Evolutionary conservation across 2,888 invertebrate species (phyloP).

Genomic region (Malthinus flaveolus): DNA sequence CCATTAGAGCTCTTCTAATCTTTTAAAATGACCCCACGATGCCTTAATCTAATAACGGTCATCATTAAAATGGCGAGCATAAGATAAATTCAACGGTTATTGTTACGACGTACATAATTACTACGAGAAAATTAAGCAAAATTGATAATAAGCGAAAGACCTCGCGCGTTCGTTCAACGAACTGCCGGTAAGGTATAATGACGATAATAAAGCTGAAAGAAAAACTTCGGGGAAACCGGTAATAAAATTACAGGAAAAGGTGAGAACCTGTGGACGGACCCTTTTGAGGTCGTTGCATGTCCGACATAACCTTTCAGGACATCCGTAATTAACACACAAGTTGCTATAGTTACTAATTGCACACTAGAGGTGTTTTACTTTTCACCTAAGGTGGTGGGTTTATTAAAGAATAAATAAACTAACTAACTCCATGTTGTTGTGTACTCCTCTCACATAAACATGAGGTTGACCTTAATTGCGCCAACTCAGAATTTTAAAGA

Average conservation of each 20-base stretch:
- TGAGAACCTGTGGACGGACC: slow-evolving; percentile 38
- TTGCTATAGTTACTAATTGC: slow-evolving; percentile 45
- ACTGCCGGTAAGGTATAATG: slow-evolving; percentile 31
- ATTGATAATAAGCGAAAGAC: slow-evolving; percentile 37
- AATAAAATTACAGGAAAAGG: slow-evolving; percentile 33
- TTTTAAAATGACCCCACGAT: slow-evolving; percentile 35
- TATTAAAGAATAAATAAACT: slow-evolving; percentile 37
- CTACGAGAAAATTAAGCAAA: slow-evolving; percentile 38
- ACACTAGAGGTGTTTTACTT: slow-evolving; percentile 36
- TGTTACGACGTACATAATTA: slow-evolving; percentile 42
- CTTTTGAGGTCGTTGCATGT: slow-evolving; percentile 38
- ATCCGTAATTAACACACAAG: slow-evolving; percentile 45
- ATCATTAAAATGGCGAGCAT: slow-evolving; percentile 39
- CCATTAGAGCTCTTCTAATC: slow-evolving; percentile 33
- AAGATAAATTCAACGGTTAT: slow-evolving; percentile 48
- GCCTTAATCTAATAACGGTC: slow-evolving; percentile 38
- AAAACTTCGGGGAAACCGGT: slow-evolving; percentile 27
- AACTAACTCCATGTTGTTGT: background rate
- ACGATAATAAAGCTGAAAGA: slow-evolving; percentile 32
- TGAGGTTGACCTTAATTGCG: slow-evolving; percentile 32
- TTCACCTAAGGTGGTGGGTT: slow-evolving; percentile 32
- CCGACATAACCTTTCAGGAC: slow-evolving; percentile 33
- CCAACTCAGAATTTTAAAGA: background rate
- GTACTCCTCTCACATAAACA: slow-evolving; percentile 38
- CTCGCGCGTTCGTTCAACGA: slow-evolving; percentile 29